Conservation (phyloP, 2,113 vertebrate genomes). For the Blennius ocellaris region DNA sequence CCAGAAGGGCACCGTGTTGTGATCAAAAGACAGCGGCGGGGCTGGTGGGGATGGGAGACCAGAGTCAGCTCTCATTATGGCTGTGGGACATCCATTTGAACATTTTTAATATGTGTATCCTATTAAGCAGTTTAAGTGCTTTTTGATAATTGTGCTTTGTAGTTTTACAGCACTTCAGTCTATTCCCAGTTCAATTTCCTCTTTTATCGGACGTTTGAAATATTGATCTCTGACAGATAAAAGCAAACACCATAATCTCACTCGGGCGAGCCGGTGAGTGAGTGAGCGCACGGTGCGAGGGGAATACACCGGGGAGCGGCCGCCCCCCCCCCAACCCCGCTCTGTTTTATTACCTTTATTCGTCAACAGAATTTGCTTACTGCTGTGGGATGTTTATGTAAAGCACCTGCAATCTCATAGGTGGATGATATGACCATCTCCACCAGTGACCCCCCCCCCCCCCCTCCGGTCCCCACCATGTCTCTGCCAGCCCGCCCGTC, state of each 20-base stretch:
- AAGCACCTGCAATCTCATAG: slow-evolving; percentile 87
- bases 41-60: slow-evolving; percentile 50
- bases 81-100: slow-evolving; percentile 94
- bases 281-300: slow-evolving; percentile 81
- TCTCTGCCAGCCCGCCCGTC: slow-evolving; percentile 67
- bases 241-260: slow-evolving; percentile 99
- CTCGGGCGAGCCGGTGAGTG: slow-evolving; percentile 89
- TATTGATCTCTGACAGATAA: slow-evolving; percentile 99
- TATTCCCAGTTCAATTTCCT: slow-evolving; percentile 99
- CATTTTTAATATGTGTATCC: slow-evolving; percentile 99
- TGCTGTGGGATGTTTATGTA: slow-evolving; percentile 95
- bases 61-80: slow-evolving; percentile 92
- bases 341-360: slow-evolving; percentile 97
- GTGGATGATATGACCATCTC: slow-evolving; percentile 90
- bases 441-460: slow-evolving; percentile 73
- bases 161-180: slow-evolving; percentile 99
- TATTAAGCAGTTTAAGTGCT: slow-evolving; percentile 99
- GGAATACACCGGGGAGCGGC: slow-evolving; percentile 89
- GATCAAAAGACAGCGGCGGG: slow-evolving; percentile 89
- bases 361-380: slow-evolving; percentile 98
- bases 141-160: slow-evolving; percentile 99
- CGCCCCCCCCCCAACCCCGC: slow-evolving; percentile 89
- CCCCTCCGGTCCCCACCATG: slow-evolving; percentile 19
- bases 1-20: slow-evolving; percentile 82
- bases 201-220: slow-evolving; percentile 99